Evolutionary conservation across 2,113 vertebrate species (phyloP).

Genomic region (Thalassarche chlororhynchos): DNA sequence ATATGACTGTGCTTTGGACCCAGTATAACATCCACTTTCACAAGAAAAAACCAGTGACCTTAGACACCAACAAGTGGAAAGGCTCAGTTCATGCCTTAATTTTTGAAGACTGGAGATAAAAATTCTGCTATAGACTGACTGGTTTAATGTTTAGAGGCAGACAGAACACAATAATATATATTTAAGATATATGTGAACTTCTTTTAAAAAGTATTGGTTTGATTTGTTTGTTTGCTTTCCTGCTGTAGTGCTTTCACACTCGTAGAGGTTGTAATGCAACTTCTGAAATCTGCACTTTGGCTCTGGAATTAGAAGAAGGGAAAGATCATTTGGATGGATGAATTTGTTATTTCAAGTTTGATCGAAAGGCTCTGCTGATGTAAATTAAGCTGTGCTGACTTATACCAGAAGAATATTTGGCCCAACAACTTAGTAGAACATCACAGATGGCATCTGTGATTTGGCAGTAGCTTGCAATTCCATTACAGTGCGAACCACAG

Average conservation of each 20-base stretch:
- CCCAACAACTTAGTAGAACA: background rate
- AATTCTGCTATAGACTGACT: background rate
- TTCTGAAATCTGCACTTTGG: background rate
- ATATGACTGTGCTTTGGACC: background rate
- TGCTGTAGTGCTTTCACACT: background rate
- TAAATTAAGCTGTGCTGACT: background rate
- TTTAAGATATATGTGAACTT: background rate
- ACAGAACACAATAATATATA: background rate
- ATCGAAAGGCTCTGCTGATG: background rate
- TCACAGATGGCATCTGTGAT: slow-evolving; percentile 28
- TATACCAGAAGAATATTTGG: background rate
- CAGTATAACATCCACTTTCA: background rate
- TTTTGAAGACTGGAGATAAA: background rate
- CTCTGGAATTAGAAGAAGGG: background rate
- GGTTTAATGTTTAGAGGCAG: background rate
- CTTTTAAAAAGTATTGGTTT: background rate
- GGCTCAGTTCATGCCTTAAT: background rate
- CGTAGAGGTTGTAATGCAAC: background rate
- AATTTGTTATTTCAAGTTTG: background rate
- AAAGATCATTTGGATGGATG: background rate
- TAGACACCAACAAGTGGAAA: background rate
- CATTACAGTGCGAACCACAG: background rate
- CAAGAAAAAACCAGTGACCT: background rate
- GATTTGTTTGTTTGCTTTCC: background rate
- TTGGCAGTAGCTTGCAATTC: background rate